A percentile compares a stretch with the other conserved stretches of the same genome.
These are phyloP conservation scores for Clarias macrocephalus DNA, from an alignment of 2,113 vertebrate species.

Conservation along the genomic window DNA sequence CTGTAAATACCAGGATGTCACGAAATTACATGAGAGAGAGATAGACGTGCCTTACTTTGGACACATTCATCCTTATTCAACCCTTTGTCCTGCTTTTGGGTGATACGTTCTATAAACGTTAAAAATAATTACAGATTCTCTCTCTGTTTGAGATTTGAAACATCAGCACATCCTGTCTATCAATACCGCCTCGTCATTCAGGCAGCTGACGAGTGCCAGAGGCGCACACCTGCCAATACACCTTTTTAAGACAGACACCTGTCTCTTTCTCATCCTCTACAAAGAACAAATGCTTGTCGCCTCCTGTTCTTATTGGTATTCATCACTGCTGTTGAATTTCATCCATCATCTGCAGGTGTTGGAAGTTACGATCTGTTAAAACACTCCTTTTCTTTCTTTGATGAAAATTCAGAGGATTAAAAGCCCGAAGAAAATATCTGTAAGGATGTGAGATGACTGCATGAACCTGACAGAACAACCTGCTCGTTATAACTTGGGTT, in stretches of 20 bases:
- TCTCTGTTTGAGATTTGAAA: conserved; percentile 36
- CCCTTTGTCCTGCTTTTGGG: not conserved
- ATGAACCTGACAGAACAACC: not conserved
- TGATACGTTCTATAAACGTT: conserved; percentile 24
- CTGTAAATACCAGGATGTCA: conserved; percentile 31
- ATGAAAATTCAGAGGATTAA: not conserved
- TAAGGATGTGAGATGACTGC: too few relatives aligned
- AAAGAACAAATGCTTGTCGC: conserved; percentile 55
- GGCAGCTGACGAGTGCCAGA: conserved; percentile 49
- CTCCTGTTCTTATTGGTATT: conserved; percentile 56
- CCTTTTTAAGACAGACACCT: conserved; percentile 56
- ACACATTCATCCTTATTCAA: conserved; percentile 15
- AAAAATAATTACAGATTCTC: conserved; percentile 23
- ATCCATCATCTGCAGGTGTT: conserved; percentile 42
- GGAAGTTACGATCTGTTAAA: not conserved
- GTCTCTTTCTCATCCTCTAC: conserved; percentile 50
- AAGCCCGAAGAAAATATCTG: not conserved
- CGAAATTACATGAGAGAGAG: conserved; percentile 13
- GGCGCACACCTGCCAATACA: conserved; percentile 58
- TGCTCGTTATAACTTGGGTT: conserved; percentile 1
- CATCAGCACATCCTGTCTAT: conserved; percentile 54
- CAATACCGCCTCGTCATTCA: conserved; percentile 58
- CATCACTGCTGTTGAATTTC: conserved; percentile 46
- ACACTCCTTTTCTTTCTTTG: not conserved
- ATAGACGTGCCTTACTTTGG: not conserved